phyloP scores from a whole-genome alignment of 2,113 vertebrate genomes.

The Neodontobutis hainanensis region DNA sequence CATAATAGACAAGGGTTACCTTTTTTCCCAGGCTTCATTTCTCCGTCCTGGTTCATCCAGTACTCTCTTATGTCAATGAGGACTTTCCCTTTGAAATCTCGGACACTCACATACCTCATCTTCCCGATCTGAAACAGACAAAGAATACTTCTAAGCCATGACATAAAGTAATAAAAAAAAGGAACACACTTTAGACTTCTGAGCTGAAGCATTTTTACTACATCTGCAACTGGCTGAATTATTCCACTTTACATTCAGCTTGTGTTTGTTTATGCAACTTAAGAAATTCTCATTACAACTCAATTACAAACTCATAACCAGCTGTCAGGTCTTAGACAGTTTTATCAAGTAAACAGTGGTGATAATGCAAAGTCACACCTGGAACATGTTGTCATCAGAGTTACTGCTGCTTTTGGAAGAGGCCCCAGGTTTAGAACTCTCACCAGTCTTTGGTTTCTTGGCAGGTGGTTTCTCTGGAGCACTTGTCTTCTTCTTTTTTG shows the following conservation, averaged over 20 bases:
- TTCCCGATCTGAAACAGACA: slow-evolving; percentile 87
- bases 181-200: too few relatives aligned
- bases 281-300: too few relatives aligned
- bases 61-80: slow-evolving; percentile 97
- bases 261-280: too few relatives aligned
- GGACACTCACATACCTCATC: slow-evolving; percentile 94
- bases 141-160: neutral
- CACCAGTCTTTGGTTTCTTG: slow-evolving; percentile 93
- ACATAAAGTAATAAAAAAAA: too few relatives aligned
- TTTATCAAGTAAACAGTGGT: too few relatives aligned
- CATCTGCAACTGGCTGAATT: neutral
- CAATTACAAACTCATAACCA: too few relatives aligned
- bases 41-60: slow-evolving; percentile 94
- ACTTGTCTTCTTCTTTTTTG: slow-evolving; percentile 90
- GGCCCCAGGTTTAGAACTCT: slow-evolving; percentile 87
- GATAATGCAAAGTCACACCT: slow-evolving; percentile 75
- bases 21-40: slow-evolving; percentile 98
- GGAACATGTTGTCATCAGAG: slow-evolving; percentile 93
- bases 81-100: slow-evolving; percentile 96
- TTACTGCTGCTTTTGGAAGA: slow-evolving; percentile 81
- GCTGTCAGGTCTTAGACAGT: too few relatives aligned
- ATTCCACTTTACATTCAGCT: slow-evolving; percentile 4
- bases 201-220: too few relatives aligned
- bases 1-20: slow-evolving; percentile 70
- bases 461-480: slow-evolving; percentile 83